These are phyloP conservation scores for Leptocoma aspasia DNA, from an alignment of 2,113 vertebrate genomes.

Conservation along the genomic window DNA sequence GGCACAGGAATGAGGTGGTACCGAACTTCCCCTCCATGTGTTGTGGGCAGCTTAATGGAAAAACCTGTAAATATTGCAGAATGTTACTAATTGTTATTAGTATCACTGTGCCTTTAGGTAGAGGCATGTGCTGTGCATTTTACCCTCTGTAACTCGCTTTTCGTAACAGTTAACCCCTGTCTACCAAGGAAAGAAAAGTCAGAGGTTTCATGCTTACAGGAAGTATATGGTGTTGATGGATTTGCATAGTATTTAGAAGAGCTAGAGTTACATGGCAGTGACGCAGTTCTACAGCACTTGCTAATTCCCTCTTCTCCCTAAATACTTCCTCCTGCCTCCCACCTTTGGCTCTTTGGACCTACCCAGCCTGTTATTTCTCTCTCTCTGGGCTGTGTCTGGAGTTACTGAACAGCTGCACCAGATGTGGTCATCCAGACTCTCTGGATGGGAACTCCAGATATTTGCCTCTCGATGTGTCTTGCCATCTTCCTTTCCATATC, in stretches of 20 bases:
- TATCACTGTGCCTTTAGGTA: background rate
- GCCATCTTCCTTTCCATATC: background rate
- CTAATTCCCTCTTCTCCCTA: constrained; percentile 48
- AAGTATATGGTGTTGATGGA: constrained; percentile 4
- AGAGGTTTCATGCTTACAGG: constrained; percentile 13
- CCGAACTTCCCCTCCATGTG: background rate
- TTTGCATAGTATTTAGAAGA: constrained; percentile 54
- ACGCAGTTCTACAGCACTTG: constrained; percentile 20
- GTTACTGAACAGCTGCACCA: background rate
- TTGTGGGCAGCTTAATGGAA: constrained; percentile 45
- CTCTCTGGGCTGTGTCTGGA: background rate
- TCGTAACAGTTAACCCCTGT: background rate
- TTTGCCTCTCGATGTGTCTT: background rate
- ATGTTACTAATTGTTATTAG: background rate
- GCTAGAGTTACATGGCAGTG: constrained; percentile 46
- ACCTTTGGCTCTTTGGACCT: background rate
- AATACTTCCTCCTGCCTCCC: constrained; percentile 26
- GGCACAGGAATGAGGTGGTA: constrained; percentile 9
- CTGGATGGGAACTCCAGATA: background rate
- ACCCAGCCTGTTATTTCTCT: background rate
- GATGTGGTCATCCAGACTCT: background rate
- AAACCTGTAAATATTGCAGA: constrained; percentile 53
- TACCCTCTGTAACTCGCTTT: background rate
- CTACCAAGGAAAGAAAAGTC: constrained; percentile 24
- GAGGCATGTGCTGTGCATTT: background rate